Evolutionary conservation across 2,888 invertebrate genomes (phyloP).

Genomic region (Ichneumoninae sp.): DNA sequence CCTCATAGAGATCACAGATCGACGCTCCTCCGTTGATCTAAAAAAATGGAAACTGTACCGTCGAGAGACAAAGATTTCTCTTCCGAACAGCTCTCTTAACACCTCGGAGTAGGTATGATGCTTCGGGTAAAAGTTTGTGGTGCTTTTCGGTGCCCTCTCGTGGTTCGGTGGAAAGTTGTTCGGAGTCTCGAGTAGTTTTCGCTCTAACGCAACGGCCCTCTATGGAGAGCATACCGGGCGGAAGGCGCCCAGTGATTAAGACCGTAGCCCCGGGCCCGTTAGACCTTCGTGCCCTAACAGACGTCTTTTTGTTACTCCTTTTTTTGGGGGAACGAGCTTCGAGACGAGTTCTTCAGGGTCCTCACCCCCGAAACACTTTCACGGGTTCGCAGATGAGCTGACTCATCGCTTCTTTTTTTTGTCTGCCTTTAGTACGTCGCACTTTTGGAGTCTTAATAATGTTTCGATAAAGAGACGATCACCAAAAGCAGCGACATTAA

Average conservation of each 20-base stretch:
- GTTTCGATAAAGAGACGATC: background rate
- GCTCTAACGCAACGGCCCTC: constrained; percentile 20
- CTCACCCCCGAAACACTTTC: constrained; percentile 58
- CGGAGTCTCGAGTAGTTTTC: constrained; percentile 28
- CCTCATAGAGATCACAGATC: too few relatives aligned
- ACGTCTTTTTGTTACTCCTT: constrained; percentile 22
- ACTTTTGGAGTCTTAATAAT: constrained; percentile 6
- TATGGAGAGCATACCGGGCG: background rate
- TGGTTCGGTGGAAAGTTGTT: constrained; percentile 44
- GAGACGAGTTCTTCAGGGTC: constrained; percentile 41
- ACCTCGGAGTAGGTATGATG: background rate
- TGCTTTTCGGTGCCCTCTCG: constrained; percentile 29
- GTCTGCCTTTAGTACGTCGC: background rate
- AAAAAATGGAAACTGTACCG: background rate
- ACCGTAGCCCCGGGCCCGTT: constrained; percentile 19
- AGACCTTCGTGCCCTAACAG: background rate
- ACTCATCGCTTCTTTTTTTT: constrained; percentile 35
- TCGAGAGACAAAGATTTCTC: background rate
- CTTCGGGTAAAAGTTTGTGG: constrained; percentile 1
- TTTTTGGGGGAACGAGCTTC: constrained; percentile 34
- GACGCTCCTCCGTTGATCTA: constrained; percentile 1
- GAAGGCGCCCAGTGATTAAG: constrained; percentile 35
- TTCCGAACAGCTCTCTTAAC: background rate
- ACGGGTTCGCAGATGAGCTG: constrained; percentile 57
- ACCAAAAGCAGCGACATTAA: background rate